Conservation (phyloP, 2,797 vertebrate genomes). For the Tokudaia muenninki region DNA sequence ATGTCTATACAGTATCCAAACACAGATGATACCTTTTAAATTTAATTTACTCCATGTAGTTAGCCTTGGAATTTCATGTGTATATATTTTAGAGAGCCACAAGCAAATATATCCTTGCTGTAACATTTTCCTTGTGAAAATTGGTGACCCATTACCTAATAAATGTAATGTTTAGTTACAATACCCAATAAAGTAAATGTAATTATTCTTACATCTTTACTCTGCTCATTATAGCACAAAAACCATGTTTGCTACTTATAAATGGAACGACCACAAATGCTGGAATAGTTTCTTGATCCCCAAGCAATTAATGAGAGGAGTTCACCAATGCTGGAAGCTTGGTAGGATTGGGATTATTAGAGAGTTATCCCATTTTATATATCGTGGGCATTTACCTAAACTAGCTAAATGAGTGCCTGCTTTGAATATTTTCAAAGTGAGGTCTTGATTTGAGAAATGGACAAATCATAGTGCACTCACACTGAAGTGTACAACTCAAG, state of each 20-base stretch:
- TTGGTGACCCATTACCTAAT: background rate
- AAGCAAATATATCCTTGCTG: background rate
- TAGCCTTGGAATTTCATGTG: constrained; percentile 17
- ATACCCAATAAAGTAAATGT: background rate
- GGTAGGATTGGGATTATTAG: background rate
- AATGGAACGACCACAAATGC: background rate
- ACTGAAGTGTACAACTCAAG: background rate
- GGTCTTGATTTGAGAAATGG: background rate
- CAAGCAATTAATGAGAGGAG: background rate
- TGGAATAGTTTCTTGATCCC: background rate
- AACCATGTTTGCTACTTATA: background rate
- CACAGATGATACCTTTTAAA: background rate
- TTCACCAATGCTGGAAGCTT: background rate
- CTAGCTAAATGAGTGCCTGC: background rate
- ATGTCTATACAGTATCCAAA: background rate
- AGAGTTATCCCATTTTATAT: background rate
- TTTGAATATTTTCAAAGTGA: background rate
- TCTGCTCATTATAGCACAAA: background rate
- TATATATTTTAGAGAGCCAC: background rate
- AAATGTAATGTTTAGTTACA: background rate
- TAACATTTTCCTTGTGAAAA: background rate
- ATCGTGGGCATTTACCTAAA: background rate
- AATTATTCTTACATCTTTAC: background rate
- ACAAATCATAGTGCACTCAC: background rate
- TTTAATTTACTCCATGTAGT: background rate